Evolutionary conservation across 1,140 invertebrate species (phyloP).

Genomic region (Lerema accius): DNA sequence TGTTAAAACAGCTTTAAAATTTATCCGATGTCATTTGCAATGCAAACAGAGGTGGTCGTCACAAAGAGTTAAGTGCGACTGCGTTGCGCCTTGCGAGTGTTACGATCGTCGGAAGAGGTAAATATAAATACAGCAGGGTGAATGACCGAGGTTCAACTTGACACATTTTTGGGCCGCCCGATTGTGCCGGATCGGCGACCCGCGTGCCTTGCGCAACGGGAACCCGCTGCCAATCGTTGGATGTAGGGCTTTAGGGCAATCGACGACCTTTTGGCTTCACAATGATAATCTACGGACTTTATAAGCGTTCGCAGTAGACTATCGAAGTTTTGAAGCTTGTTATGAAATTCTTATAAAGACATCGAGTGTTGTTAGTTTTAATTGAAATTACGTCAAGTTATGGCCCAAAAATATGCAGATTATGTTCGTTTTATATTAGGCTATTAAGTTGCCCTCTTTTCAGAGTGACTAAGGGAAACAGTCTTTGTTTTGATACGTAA

Average conservation of each 20-base stretch:
- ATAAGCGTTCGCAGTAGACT: too few species aligned
- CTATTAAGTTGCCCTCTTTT: too few species aligned
- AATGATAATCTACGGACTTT: neutral
- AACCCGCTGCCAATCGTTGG: slow-evolving; percentile 55
- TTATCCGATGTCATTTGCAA: neutral
- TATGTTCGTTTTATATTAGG: too few species aligned
- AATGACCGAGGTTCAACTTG: slow-evolving; percentile 77
- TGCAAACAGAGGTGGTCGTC: neutral
- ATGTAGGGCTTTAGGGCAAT: slow-evolving; percentile 53
- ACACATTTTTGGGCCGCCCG: slow-evolving; percentile 78
- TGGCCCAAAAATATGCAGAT: too few species aligned
- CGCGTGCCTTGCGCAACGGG: slow-evolving; percentile 70
- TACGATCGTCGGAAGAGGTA: slow-evolving; percentile 56
- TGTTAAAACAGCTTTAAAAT: neutral
- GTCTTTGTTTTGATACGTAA: too few species aligned
- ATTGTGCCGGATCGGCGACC: slow-evolving; percentile 74
- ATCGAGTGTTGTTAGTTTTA: too few species aligned
- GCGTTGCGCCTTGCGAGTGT: too few species aligned
- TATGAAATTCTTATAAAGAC: too few species aligned
- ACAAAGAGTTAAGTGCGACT: slow-evolving; percentile 5
- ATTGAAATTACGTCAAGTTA: too few species aligned
- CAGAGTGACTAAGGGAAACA: too few species aligned
- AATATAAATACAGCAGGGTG: slow-evolving; percentile 65
- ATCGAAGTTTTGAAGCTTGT: too few species aligned
- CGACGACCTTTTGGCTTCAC: slow-evolving; percentile 16